Conservation (phyloP, 64 coral and sea anemone genomes). For the Astreopora myriophthalma region DNA sequence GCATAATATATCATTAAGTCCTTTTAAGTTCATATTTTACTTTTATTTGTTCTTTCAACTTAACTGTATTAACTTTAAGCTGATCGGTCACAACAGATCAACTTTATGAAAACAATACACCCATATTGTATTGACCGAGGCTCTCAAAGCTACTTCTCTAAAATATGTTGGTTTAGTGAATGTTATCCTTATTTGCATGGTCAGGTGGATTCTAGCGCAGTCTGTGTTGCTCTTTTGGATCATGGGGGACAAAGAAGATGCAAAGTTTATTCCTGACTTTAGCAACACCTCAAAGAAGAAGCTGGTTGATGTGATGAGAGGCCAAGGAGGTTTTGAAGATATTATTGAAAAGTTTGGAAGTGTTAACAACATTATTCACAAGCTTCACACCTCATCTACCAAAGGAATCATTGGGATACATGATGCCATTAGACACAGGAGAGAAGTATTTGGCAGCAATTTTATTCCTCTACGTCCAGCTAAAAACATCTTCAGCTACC, state of each 20-base stretch:
- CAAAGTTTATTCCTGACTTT: constrained; percentile 72
- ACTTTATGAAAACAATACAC: no score
- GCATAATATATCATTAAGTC: no score
- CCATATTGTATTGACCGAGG: not conserved
- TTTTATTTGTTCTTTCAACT: no score
- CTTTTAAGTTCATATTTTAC: no score
- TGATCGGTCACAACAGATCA: no score
- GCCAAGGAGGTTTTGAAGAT: constrained; percentile 23
- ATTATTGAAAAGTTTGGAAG: constrained; percentile 49
- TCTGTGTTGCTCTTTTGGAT: not conserved
- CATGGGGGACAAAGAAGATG: constrained; percentile 63
- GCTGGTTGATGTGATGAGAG: constrained; percentile 72
- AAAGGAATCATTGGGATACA: constrained; percentile 83
- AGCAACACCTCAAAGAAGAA: constrained; percentile 55
- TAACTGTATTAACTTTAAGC: no score
- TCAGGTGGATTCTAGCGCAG: not conserved
- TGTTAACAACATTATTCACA: constrained; percentile 71
- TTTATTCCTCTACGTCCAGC: constrained; percentile 59
- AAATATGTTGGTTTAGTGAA: no score
- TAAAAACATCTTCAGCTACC: constrained; percentile 57
- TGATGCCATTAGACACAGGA: constrained; percentile 55
- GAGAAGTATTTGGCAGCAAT: constrained; percentile 67
- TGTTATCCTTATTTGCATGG: no score
- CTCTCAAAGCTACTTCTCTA: no score
- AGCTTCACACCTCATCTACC: constrained; percentile 78